Base-by-base conservation (phyloP, 2,797 vertebrate species). In the Poecilia wingei region DNA sequence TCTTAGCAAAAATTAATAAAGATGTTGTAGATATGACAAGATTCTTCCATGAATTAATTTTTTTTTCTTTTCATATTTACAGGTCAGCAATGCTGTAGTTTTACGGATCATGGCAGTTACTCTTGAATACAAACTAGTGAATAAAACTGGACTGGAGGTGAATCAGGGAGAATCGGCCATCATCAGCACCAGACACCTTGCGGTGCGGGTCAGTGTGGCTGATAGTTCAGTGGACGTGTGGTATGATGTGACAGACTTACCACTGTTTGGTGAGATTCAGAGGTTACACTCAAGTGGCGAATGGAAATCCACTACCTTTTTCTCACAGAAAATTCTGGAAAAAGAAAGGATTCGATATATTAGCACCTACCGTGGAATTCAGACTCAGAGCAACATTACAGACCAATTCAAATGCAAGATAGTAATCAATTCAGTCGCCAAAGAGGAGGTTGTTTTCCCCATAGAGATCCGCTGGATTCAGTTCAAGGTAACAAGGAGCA, bases 391-490 rank as follows among this genome's bases (percentile, higher is more conserved):
- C 88, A 96, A 97, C 20, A 16, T 94, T 79, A 95, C 86, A 0
- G 97, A 98, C 83, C 80, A 92, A 6, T 97, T 99, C 88, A 96
- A 94, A 91, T 98, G 96, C 92, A 96, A 94, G 92, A 90, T 98
- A 82, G 94, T 36, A 4, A 13, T 97, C 4, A 95, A 91, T 57
- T 95, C 94, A 0, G 75, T 79, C 70, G 83, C 85, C 16, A 94
- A 91, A 0, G 91, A 96, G 47, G 96, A 97, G 76, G 51, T 96
- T 0, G 1, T 86, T 0, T 96, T 99, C 89, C 86, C 84, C 1
- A 89, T 99, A 55, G 55, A n/a, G 3, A 90, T 98, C 49, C 94
- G 89, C 13, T 97, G 97, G 96, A 91, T 98, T 74, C 94, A 93
- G 51, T 96, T 96, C 80, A 96, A 90, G 82, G 91, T 99, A 31